Conservation (phyloP, 2,797 vertebrate species). For the Nannoperca australis region DNA sequence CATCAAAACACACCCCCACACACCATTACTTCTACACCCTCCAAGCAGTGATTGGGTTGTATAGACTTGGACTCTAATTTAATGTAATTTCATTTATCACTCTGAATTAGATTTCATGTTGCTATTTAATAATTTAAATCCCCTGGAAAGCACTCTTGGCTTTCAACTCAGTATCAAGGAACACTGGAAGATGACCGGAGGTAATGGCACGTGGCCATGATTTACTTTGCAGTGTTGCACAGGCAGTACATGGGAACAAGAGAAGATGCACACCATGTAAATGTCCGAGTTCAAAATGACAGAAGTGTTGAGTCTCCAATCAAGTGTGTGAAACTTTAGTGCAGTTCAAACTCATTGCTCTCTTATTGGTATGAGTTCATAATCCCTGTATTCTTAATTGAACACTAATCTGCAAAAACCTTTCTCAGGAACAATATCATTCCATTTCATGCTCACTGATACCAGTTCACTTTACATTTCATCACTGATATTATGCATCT, state of each 20-base stretch:
- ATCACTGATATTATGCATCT: neutral
- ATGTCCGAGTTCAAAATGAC: neutral
- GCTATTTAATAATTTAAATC: constrained; percentile 81
- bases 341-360: neutral
- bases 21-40: constrained; percentile 67
- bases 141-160: constrained; percentile 69
- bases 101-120: constrained; percentile 82
- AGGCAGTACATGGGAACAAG: neutral
- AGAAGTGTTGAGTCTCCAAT: constrained; percentile 4
- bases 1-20: constrained; percentile 61
- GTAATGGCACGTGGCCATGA: constrained; percentile 30
- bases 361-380: neutral
- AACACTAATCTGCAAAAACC: neutral
- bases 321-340: neutral
- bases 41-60: constrained; percentile 70
- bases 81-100: constrained; percentile 84
- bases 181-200: constrained; percentile 55
- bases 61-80: constrained; percentile 69
- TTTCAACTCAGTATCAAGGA: constrained; percentile 64
- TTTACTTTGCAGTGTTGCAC: constrained; percentile 36
- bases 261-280: neutral
- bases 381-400: neutral
- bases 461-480: neutral
- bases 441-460: neutral
- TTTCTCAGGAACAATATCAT: neutral